Conservation (phyloP, 2,113 vertebrate genomes). For the Tapirus terrestris region DNA sequence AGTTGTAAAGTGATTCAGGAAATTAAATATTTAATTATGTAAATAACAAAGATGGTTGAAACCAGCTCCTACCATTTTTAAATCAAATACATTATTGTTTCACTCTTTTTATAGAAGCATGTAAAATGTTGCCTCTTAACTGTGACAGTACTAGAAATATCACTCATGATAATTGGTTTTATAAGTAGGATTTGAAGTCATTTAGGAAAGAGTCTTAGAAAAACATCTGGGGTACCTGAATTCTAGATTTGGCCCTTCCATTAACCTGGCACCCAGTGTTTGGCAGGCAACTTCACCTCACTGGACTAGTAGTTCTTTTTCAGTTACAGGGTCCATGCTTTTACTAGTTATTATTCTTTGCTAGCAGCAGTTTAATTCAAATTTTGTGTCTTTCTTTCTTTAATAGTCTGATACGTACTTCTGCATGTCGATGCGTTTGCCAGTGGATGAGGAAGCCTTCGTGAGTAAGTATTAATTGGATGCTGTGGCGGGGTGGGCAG, state of each 20-base stretch:
- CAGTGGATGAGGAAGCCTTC: slow-evolving; percentile 90
- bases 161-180: background rate
- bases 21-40: slow-evolving; percentile 39
- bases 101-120: background rate
- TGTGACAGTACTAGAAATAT: background rate
- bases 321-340: background rate
- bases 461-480: slow-evolving; percentile 91
- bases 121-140: slow-evolving; percentile 26
- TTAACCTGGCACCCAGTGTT: background rate
- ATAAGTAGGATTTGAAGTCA: background rate
- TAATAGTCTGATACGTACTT: slow-evolving; percentile 96
- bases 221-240: background rate
- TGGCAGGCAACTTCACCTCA: background rate
- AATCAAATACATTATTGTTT: background rate
- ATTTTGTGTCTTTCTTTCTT: slow-evolving; percentile 72
- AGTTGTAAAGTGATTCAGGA: background rate
- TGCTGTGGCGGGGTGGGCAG: background rate
- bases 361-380: background rate
- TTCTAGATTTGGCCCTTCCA: background rate
- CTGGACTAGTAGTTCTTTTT: background rate
- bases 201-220: background rate
- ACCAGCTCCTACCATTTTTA: background rate
- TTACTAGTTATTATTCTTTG: background rate
- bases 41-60: background rate
- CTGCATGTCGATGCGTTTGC: slow-evolving; percentile 93